Evolutionary conservation across 2,113 vertebrate species (phyloP).

Genomic region (Actinemys pallida): DNA sequence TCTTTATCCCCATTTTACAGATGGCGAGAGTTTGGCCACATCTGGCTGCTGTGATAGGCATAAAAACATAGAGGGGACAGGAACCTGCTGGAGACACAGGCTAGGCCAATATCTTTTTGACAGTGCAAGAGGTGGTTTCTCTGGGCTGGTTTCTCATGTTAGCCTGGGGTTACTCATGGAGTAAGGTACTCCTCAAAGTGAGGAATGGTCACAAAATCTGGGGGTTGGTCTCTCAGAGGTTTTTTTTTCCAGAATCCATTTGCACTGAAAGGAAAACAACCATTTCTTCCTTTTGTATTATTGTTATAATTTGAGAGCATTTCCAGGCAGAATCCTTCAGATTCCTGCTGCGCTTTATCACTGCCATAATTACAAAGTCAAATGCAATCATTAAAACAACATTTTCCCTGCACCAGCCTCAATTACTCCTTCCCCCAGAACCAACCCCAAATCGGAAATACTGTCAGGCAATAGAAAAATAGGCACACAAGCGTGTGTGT

Average conservation of each 20-base stretch:
- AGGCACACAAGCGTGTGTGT: neutral
- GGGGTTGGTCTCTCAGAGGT: neutral
- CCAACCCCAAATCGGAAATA: neutral
- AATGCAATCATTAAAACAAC: slow-evolving; percentile 74
- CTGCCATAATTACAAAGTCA: slow-evolving; percentile 74
- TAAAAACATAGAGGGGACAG: neutral
- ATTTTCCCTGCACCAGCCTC: slow-evolving; percentile 45
- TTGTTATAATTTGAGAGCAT: slow-evolving; percentile 64
- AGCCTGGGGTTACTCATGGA: neutral
- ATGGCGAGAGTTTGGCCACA: neutral
- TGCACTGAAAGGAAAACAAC: slow-evolving; percentile 52
- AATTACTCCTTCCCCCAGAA: slow-evolving; percentile 35
- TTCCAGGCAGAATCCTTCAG: slow-evolving; percentile 67
- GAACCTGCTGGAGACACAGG: neutral
- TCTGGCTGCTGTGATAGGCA: neutral
- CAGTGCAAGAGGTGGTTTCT: fast-evolving
- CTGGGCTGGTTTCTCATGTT: fast-evolving
- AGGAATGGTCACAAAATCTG: fast-evolving
- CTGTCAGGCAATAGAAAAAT: neutral
- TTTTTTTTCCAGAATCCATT: slow-evolving; percentile 28
- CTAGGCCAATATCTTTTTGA: neutral
- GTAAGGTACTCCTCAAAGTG: neutral
- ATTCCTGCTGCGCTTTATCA: slow-evolving; percentile 58
- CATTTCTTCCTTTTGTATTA: slow-evolving; percentile 64
- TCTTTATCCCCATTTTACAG: neutral